Evolutionary conservation across 2,797 vertebrate genomes (phyloP).

Genomic region (Falco concolor): DNA sequence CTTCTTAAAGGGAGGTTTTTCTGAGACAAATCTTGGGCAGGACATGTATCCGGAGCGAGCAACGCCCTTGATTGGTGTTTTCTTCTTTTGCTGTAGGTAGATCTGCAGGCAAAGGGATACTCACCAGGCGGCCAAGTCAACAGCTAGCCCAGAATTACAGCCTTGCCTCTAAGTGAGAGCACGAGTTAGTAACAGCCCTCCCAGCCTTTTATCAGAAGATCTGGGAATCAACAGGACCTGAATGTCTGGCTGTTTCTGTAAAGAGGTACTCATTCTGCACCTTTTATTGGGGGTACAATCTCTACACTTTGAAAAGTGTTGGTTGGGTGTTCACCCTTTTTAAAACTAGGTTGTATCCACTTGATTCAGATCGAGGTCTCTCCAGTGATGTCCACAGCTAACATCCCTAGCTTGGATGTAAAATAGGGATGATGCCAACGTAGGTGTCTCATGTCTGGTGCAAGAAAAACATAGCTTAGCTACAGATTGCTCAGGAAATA

Average conservation of each 20-base stretch:
- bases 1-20: background rate
- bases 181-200: background rate
- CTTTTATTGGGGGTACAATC: background rate
- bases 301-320: background rate
- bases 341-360: background rate
- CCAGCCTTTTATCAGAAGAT: background rate
- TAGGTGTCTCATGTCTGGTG: background rate
- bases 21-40: background rate
- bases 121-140: background rate
- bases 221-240: background rate
- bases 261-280: background rate
- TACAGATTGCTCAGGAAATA: background rate
- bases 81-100: background rate
- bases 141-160: background rate
- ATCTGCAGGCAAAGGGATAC: background rate
- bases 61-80: background rate
- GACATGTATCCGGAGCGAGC: fast-evolving
- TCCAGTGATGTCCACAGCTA: background rate
- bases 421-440: background rate
- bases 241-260: background rate
- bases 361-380: background rate
- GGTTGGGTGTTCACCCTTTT: background rate
- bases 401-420: background rate
- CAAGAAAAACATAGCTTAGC: background rate
- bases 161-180: background rate